Evolutionary conservation across 2,113 vertebrate genomes (phyloP), one percentile per base, ranked within the genome.

Genomic region (Australoheros scitulus): DNA sequence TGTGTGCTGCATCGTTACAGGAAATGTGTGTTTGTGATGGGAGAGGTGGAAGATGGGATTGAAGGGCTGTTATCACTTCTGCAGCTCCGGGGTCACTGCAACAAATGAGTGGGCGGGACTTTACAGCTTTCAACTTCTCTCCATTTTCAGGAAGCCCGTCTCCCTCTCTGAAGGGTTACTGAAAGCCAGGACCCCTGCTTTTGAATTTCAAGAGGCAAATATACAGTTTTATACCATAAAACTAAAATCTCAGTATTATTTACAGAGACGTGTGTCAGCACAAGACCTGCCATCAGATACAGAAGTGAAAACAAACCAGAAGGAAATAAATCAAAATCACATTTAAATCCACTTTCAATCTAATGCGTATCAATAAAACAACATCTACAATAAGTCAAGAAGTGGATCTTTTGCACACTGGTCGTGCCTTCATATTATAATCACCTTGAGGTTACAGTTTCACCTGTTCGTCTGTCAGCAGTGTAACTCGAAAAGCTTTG

Each of bases 41-140:
- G 56, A 24, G 61, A 18, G 41, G 10, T 1, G 56, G 43, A 3
- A 11, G 85, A n/a, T 17, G 57, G 7, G 26, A 43, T 47, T 79
- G 32, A 63, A 72, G 82, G 24, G 59, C 65, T 61, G 74, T 81
- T 90, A 89, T 83, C 79, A 56, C 75, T 83, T 68, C 60, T 72
- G 76, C 77, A 85, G 81, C 77, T 81, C 43, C 50, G 10, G 70
- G 79, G 80, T 82, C 84, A 72, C 43, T 36, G 60, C n/a, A 3
- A 57, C 10, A 11, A 34, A 18, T 6, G 11, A 32, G 17, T 20
- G 68, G 63, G 29, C 0, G 26, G 11, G 24, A 5, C 4, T 17
- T 47, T 22, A 5, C 59, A 2, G 65, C 36, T 79, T 47, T 72
- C 50, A 80, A 22, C 20, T 63, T 80, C 64, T 24, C 15, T 77